These are phyloP conservation scores for Zosterops pallidus DNA, from an alignment of 2,113 vertebrate species.

Conservation along the genomic window DNA sequence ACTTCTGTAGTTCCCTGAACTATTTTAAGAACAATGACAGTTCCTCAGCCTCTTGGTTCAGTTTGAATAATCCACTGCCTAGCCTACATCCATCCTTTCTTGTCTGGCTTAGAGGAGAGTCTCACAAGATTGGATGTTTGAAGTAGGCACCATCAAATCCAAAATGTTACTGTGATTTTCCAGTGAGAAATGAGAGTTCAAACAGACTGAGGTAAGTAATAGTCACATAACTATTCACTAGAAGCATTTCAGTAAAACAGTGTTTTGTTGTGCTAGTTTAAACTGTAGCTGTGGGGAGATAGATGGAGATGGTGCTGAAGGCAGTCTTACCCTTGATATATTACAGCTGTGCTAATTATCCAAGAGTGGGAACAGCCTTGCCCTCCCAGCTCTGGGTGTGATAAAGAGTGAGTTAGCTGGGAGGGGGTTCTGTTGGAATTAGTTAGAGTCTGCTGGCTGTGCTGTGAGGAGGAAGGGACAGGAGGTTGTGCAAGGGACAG, in stretches of 20 bases:
- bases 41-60: not conserved
- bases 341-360: not conserved
- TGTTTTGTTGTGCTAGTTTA: not conserved
- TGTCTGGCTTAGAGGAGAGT: not conserved
- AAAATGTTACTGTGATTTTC: not conserved
- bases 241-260: not conserved
- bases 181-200: not conserved
- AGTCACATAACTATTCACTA: not conserved
- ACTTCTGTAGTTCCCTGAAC: not conserved
- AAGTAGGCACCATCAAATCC: not conserved
- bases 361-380: not conserved
- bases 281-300: not conserved
- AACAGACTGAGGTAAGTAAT: not conserved
- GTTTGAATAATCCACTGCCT: not conserved
- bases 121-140: not conserved
- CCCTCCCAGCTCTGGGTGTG: not conserved
- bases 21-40: not conserved
- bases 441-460: not conserved
- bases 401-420: not conserved
- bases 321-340: not conserved
- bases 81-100: not conserved
- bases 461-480: not conserved
- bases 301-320: not conserved
- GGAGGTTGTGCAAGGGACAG: not conserved
- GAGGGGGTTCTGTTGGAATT: not conserved